These are phyloP conservation scores for Lepus europaeus DNA, from an alignment of 2,113 vertebrate genomes.

Conservation along the genomic window DNA sequence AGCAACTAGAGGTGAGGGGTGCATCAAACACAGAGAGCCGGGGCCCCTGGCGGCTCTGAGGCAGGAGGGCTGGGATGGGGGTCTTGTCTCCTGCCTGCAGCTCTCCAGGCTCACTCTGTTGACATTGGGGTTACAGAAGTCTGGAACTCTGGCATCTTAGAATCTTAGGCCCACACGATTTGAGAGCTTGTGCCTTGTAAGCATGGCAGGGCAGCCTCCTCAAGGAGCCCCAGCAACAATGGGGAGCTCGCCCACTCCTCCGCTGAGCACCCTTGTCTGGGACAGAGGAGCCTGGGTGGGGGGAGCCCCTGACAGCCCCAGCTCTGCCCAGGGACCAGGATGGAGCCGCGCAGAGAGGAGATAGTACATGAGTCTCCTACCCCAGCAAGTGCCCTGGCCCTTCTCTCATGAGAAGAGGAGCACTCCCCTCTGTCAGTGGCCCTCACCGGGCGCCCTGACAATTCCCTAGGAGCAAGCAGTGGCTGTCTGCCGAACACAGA, in stretches of 20 bases:
- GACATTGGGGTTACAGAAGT: neutral
- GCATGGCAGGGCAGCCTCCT: neutral
- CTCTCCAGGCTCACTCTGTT: neutral
- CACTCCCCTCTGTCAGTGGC: neutral
- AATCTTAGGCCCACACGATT: neutral
- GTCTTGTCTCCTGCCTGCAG: neutral
- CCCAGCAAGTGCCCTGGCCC: neutral
- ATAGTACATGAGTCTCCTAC: neutral
- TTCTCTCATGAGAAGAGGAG: neutral
- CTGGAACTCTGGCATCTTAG: neutral
- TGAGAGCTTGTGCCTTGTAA: constrained; percentile 3
- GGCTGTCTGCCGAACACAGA: neutral
- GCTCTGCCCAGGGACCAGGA: neutral
- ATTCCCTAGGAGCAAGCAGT: neutral
- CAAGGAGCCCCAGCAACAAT: neutral
- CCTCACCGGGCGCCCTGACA: neutral
- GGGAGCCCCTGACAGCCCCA: neutral
- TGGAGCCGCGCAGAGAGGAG: neutral
- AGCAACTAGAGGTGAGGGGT: neutral
- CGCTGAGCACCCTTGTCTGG: neutral
- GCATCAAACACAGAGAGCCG: neutral
- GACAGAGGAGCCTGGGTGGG: neutral
- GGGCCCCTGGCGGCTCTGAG: neutral
- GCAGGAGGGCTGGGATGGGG: neutral
- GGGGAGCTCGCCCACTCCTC: neutral